Base-by-base conservation (phyloP, 1,140 invertebrate species). In the Rhizoglyphus robini region DNA sequence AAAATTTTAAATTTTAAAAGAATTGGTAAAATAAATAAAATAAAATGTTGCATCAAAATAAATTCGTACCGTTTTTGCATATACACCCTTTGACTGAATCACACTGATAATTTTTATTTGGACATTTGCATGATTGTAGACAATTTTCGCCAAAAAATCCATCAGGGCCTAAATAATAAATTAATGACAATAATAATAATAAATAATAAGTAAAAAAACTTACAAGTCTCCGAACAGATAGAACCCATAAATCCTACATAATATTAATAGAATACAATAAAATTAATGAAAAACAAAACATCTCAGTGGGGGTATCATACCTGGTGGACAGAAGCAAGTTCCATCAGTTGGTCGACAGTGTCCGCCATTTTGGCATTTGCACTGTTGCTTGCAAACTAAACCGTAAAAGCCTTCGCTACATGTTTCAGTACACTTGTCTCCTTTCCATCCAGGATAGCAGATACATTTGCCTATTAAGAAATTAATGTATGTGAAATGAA, bases 141-240 rank as follows among this genome's bases (percentile, higher is more conserved):
- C 90, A 94, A 72, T 90, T 86, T 66, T 88, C 84, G 23, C 90
- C 90, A 75, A 83, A 91, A 74, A 87, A 92, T 57, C 90, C 89
- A 73, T 90, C 88, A 0, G 88, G 88, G n/a, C n/a, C n/a, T n/a
- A n/a, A n/a, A n/a, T n/a, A n/a, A n/a, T n/a, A n/a, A n/a, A n/a
- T n/a, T n/a, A n/a, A n/a, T n/a, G n/a, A n/a, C n/a, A n/a, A n/a
- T n/a, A n/a, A n/a, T n/a, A n/a, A n/a, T n/a, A n/a, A n/a, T n/a
- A n/a, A n/a, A n/a, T n/a, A n/a, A n/a, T n/a, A n/a, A n/a, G n/a
- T n/a, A n/a, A n/a, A n/a, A n/a, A n/a, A n/a, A n/a, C n/a, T n/a
- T n/a, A 70, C 90, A 94, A 18, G 20, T 68, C 71, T 72, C 65
- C 36, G 74, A 73, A 70, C 79, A 80, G 13, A 73, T 68, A 48